A percentile compares a stretch with the other conserved stretches of the same genome.
Conservation (phyloP, 1,140 invertebrate species). For the Caerostris extrusa region DNA sequence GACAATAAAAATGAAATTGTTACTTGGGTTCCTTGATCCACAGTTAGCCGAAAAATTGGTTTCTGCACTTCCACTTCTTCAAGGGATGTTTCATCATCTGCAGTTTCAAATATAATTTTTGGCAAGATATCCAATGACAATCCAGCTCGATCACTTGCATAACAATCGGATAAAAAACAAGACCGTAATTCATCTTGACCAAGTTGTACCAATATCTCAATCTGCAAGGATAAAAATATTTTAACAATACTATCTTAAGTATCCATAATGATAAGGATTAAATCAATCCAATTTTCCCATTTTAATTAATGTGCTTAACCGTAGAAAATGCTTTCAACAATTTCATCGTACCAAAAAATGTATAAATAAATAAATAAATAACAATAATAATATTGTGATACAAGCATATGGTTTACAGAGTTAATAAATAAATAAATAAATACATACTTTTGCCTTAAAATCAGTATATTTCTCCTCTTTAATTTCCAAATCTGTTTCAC, state of each 20-base stretch:
- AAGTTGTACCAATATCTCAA: slow-evolving; percentile 69
- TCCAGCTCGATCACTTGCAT: slow-evolving; percentile 61
- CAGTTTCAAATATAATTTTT: slow-evolving; percentile 62
- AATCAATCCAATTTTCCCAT: too few species aligned
- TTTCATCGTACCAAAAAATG: too few species aligned
- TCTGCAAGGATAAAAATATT: slow-evolving; percentile 1
- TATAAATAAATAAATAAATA: not conserved
- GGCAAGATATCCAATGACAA: slow-evolving; percentile 69
- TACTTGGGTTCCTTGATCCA: slow-evolving; percentile 62
- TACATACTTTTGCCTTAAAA: slow-evolving; percentile 38
- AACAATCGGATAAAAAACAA: slow-evolving; percentile 44
- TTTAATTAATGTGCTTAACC: too few species aligned
- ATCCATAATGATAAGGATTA: too few species aligned
- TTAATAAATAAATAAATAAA: not conserved
- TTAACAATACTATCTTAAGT: too few species aligned
- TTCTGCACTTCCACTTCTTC: slow-evolving; percentile 59
- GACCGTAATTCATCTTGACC: slow-evolving; percentile 17
- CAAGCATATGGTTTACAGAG: not conserved
- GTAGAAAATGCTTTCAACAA: too few species aligned
- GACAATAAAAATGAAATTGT: not conserved
- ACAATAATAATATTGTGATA: not conserved
- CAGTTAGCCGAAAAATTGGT: slow-evolving; percentile 43
- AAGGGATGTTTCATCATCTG: slow-evolving; percentile 29
- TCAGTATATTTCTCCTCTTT: slow-evolving; percentile 40
- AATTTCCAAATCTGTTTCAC: slow-evolving; percentile 56